Evolutionary conservation across 2,888 invertebrate genomes (phyloP).

Genomic region (Rhodophaea formosa): DNA sequence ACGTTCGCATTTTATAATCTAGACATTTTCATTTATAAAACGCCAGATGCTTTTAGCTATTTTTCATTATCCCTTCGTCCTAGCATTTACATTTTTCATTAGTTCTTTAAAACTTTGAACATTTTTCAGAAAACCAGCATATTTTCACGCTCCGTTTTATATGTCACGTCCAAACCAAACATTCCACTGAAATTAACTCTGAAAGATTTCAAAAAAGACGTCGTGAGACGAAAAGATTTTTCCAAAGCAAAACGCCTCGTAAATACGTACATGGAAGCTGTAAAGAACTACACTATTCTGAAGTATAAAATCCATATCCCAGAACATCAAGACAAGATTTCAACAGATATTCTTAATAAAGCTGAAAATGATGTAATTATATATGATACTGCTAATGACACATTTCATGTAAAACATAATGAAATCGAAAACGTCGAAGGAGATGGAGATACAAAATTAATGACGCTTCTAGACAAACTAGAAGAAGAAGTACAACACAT

Average conservation of each 20-base stretch:
- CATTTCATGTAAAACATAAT: neutral
- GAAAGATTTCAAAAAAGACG: slow-evolving; percentile 37
- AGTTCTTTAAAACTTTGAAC: neutral
- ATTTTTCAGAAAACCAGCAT: slow-evolving; percentile 43
- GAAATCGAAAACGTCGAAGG: slow-evolving; percentile 3
- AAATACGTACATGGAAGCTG: slow-evolving; percentile 39
- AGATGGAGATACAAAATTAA: slow-evolving; percentile 43
- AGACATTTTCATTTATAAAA: neutral
- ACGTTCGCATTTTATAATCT: too few relatives aligned
- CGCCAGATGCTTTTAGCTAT: too few relatives aligned
- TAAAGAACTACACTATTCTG: slow-evolving; percentile 1
- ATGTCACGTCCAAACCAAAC: slow-evolving; percentile 31
- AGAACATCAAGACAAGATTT: neutral
- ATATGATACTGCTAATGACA: neutral
- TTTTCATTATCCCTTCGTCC: neutral
- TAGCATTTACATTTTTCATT: neutral
- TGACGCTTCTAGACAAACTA: slow-evolving; percentile 52
- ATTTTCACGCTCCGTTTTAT: slow-evolving; percentile 39
- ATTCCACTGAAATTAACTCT: neutral
- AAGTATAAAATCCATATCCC: neutral
- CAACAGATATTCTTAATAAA: slow-evolving; percentile 25
- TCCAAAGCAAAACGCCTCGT: slow-evolving; percentile 45
- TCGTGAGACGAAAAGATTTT: slow-evolving; percentile 53
- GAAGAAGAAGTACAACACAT: slow-evolving; percentile 57
- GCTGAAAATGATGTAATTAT: slow-evolving; percentile 39